phyloP scores from a whole-genome alignment of 2,888 invertebrate species.

The Xanthorhoe spadicearia region DNA sequence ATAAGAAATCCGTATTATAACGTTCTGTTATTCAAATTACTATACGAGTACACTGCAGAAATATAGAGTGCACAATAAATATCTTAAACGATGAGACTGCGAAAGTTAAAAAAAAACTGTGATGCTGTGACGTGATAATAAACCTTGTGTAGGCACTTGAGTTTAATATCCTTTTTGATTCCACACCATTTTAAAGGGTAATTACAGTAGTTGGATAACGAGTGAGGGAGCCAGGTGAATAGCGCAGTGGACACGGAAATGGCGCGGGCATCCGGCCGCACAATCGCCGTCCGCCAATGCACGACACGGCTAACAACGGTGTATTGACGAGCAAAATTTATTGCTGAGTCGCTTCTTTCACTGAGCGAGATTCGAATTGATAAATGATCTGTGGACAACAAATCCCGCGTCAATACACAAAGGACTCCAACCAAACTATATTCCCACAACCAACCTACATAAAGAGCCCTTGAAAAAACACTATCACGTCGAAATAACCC shows the following conservation, averaged over 20 bases:
- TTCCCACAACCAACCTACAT: background rate
- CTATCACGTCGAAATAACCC: background rate
- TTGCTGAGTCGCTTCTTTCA: constrained; percentile 31
- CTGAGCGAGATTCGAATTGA: constrained; percentile 30
- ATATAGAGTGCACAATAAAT: too few relatives aligned
- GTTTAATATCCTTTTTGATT: constrained; percentile 23
- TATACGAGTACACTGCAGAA: background rate
- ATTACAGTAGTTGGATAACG: constrained; percentile 64
- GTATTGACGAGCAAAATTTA: constrained; percentile 42
- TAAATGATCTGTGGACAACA: constrained; percentile 19
- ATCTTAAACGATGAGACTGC: too few relatives aligned
- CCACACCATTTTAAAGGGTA: constrained; percentile 43
- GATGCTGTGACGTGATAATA: too few relatives aligned
- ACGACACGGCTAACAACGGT: constrained; percentile 38
- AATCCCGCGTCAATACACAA: constrained; percentile 3
- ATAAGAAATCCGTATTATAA: background rate
- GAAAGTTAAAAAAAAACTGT: too few relatives aligned
- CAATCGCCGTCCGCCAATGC: constrained; percentile 59
- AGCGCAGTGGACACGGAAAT: constrained; percentile 70
- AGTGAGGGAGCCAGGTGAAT: constrained; percentile 58
- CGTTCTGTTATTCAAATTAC: background rate
- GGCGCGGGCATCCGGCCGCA: constrained; percentile 74
- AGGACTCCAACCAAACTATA: background rate
- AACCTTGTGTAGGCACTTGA: constrained; percentile 21
- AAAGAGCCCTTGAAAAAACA: constrained; percentile 2